Base-by-base conservation (phyloP, 1,140 invertebrate species). In the Nephila pilipes region DNA sequence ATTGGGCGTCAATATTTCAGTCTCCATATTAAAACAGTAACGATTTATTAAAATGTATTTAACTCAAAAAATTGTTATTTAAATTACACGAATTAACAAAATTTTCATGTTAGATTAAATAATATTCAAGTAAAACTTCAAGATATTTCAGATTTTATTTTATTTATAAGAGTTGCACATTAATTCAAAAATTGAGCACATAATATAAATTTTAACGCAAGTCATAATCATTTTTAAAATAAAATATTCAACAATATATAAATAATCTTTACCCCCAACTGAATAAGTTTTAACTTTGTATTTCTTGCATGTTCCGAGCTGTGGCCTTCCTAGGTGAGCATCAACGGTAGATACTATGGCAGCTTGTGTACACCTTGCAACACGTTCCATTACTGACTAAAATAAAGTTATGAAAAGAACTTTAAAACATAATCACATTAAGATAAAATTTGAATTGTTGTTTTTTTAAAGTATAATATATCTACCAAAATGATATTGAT, bases 321-420 rank as follows among this genome's bases (percentile, higher is more conserved):
- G 97, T 18, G 98, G 98, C 94, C 97, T 96, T 8, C 97, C 97
- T 14, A 99, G 97, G 88, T 98, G 97, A 12, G 97, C 97, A 95
- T 99, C 99, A 22, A 99, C 97, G 1, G 98, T 98, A n/a, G 97
- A 97, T 1, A 99, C 97, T 63, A 99, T 97, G 94, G 98, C 97
- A 25, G 98, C 98, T 94, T 97, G 97, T 0, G 98, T 97, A 92
- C 97, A 98, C 32, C 98, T 96, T 0, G 98, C 97, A 5, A 99
- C 96, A 90, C 98, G 96, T 94, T 98, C 97, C 94, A 99, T 96
- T 16, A 99, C 97, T 16, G 97, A 97, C 95, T 96, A 94, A 29
- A 54, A 32, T 25, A 46, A 25, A 83, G 1, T 83, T 55, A 83
- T 57, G 1, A 29, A 55, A 25, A n/a, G 36, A 54, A 83, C 22